Evolutionary conservation across 2,797 vertebrate species (phyloP).

Genomic region (Poeciliopsis paucimaculata): DNA sequence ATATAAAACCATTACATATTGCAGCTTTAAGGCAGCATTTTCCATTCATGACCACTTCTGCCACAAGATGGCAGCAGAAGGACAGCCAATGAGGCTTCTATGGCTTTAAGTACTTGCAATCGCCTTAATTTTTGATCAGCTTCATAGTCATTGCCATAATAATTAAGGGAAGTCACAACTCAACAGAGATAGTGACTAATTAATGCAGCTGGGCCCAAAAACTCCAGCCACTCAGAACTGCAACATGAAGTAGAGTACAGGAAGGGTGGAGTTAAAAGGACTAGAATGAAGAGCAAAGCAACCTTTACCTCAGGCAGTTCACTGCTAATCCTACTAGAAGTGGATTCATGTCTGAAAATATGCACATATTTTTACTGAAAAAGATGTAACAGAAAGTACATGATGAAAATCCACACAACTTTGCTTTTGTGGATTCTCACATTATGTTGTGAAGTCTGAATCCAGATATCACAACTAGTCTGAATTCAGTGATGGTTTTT

Average conservation of each 20-base stretch:
- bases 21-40: neutral
- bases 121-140: neutral
- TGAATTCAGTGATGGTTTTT: neutral
- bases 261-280: neutral
- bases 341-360: neutral
- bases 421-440: too few species aligned
- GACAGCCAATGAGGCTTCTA: neutral
- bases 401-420: neutral
- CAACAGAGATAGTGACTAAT: neutral
- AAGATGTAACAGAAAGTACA: neutral
- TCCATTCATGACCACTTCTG: neutral
- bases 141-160: neutral
- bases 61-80: conserved; percentile 2
- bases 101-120: neutral
- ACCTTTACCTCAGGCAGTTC: neutral
- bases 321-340: neutral
- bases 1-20: too few species aligned
- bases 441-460: too few species aligned
- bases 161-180: neutral
- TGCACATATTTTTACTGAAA: neutral
- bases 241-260: neutral
- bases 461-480: too few species aligned
- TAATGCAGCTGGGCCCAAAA: neutral
- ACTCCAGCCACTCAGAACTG: neutral
- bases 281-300: neutral